These are phyloP conservation scores for Gymnoscelis rufifasciata DNA, from an alignment of 2,888 invertebrate genomes.

Conservation along the genomic window DNA sequence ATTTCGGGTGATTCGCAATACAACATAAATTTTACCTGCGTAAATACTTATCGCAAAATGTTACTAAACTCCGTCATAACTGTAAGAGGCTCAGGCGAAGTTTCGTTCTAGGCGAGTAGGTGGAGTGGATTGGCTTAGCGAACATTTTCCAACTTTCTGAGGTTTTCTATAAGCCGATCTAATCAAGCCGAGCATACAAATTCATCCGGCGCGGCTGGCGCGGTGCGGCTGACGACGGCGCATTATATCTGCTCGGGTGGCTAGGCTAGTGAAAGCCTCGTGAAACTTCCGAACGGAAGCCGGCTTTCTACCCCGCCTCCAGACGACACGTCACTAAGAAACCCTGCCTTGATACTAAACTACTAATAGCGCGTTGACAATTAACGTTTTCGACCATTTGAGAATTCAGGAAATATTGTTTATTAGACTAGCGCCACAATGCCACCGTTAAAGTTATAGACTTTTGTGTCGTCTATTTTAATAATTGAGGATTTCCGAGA, in stretches of 20 bases:
- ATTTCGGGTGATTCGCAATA: constrained; percentile 20
- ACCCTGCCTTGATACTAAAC: constrained; percentile 41
- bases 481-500: too few species aligned
- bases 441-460: neutral
- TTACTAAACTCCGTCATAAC: constrained; percentile 4
- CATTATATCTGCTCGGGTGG: constrained; percentile 47
- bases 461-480: too few species aligned
- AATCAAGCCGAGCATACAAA: constrained; percentile 45
- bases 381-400: constrained; percentile 18
- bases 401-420: constrained; percentile 17
- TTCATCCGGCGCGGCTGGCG: constrained; percentile 35
- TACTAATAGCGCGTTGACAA: constrained; percentile 20
- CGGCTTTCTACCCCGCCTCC: constrained; percentile 73
- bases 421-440: constrained; percentile 8
- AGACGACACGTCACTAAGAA: constrained; percentile 46
- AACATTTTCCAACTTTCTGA: constrained; percentile 19
- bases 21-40: constrained; percentile 5
- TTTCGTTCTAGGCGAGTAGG: constrained; percentile 1
- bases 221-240: constrained; percentile 32
- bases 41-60: constrained; percentile 10
- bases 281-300: constrained; percentile 74
- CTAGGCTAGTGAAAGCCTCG: constrained; percentile 68
- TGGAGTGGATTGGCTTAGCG: constrained; percentile 13
- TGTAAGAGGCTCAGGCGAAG: neutral
- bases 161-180: constrained; percentile 36